Base-by-base conservation (phyloP, 2,113 vertebrate genomes). In the Enhydra lutris region DNA sequence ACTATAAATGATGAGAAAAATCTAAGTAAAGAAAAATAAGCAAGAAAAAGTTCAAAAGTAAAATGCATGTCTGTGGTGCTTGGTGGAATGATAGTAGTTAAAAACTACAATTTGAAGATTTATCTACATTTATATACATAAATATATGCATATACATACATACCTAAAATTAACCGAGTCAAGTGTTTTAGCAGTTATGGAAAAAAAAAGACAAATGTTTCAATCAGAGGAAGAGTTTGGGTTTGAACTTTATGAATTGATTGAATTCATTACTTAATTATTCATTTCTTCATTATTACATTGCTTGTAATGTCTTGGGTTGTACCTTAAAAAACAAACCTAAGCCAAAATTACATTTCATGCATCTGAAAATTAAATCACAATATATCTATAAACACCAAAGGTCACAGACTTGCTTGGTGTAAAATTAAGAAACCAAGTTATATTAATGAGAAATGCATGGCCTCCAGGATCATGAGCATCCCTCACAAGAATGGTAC, bases 131-230 rank as follows among this genome's bases (percentile, higher is more conserved):
- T 3, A 65, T 61, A 74, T 14, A 84, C 23, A 65, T 34, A 67
- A 5, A 42, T 14, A 14, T n/a, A 50, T 4, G 65, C 1, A 79
- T 5, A 31, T 9, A 29, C n/a, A 86, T 92, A 91, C 55, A 63
- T 81, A 92, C 65, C 8, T 88, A 50, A 21, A 76, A 74, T 45
- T 59, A 86, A 89, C 42, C 24, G 13, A 85, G 20, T 82, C 61
- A 87, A 79, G 45, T 89, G 55, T 71, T 92, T 92, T 80, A 39
- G 65, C 55, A 91, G 63, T 76, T 92, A 45, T 6, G 95, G 50
- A 82, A 42, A 45, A 83, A 95, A 87, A 97, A 73, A 90, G 63
- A 89, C 65, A 93, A 89, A 82, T 71, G 42, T 42, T 73, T 59
- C 13, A 74, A 79, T 88, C 29, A 47, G 73, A 91, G 47, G 74